Evolutionary conservation across 2,888 invertebrate species (phyloP).

Genomic region (Volucella inanis): DNA sequence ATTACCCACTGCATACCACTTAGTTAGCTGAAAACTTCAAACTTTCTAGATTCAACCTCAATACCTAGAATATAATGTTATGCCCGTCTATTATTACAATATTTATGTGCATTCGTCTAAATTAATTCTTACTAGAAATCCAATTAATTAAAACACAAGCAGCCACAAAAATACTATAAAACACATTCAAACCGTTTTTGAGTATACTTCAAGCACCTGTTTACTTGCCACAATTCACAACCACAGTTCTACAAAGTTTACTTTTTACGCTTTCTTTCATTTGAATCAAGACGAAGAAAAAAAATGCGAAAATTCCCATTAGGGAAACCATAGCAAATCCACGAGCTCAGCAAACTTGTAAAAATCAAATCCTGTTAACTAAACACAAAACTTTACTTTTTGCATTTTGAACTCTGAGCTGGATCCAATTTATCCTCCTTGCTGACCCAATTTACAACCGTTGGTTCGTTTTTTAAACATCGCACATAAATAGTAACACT

Average conservation of each 20-base stretch:
- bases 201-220: no score
- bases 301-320: neutral
- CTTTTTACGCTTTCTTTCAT: neutral
- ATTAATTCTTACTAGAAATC: no score
- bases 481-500: conserved; percentile 48
- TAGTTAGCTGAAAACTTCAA: no score
- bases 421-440: conserved; percentile 40
- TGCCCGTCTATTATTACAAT: no score
- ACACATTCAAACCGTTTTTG: neutral
- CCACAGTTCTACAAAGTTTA: conserved; percentile 4
- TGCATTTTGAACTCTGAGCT: conserved; percentile 1
- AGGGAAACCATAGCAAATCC: conserved; percentile 28
- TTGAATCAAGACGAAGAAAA: neutral
- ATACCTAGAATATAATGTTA: no score
- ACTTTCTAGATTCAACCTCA: no score
- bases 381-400: conserved; percentile 33
- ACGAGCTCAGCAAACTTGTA: conserved; percentile 54
- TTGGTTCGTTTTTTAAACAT: conserved; percentile 34
- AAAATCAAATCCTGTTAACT: conserved; percentile 43
- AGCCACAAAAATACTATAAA: neutral
- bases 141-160: neutral
- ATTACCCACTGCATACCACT: no score
- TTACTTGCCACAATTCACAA: neutral
- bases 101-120: no score
- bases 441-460: conserved; percentile 46